phyloP scores from a whole-genome alignment of 2,888 invertebrate species.

The Lepidocyrtoides sp. region DNA sequence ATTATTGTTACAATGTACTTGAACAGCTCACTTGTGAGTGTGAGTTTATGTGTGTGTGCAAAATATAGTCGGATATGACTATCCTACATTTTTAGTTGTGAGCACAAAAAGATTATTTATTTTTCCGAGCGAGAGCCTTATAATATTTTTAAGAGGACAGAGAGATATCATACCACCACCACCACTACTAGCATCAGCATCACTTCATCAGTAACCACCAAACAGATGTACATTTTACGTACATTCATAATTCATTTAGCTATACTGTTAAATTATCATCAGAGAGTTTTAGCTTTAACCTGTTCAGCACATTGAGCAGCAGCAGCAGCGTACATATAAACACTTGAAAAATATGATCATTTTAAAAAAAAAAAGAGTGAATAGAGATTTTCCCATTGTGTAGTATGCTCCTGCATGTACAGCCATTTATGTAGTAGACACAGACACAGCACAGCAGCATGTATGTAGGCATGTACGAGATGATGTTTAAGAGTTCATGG shows the following conservation, averaged over 20 bases:
- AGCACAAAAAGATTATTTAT: slow-evolving; percentile 30
- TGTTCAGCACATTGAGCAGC: neutral
- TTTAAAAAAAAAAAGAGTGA: neutral
- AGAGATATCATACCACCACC: neutral
- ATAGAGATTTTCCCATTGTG: neutral
- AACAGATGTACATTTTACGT: neutral
- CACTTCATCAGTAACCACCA: neutral
- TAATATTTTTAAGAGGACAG: neutral
- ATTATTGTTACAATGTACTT: too few species aligned
- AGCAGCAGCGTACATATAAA: neutral
- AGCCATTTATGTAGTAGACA: too few species aligned
- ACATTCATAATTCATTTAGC: neutral
- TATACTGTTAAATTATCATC: slow-evolving; percentile 12
- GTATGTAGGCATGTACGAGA: neutral
- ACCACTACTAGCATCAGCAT: neutral
- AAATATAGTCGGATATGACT: too few species aligned
- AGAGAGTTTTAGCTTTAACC: neutral
- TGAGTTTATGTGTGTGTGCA: slow-evolving; percentile 21
- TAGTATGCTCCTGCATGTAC: too few species aligned
- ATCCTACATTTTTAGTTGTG: neutral
- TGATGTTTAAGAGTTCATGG: too few species aligned
- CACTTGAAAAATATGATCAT: neutral
- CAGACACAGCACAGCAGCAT: too few species aligned
- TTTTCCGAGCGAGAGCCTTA: slow-evolving; percentile 31
- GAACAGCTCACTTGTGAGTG: slow-evolving; percentile 2